A percentile compares a stretch with the other conserved stretches of the same genome.
Evolutionary conservation across 2,797 vertebrate genomes (phyloP).

Genomic region (Simalia tracyae): DNA sequence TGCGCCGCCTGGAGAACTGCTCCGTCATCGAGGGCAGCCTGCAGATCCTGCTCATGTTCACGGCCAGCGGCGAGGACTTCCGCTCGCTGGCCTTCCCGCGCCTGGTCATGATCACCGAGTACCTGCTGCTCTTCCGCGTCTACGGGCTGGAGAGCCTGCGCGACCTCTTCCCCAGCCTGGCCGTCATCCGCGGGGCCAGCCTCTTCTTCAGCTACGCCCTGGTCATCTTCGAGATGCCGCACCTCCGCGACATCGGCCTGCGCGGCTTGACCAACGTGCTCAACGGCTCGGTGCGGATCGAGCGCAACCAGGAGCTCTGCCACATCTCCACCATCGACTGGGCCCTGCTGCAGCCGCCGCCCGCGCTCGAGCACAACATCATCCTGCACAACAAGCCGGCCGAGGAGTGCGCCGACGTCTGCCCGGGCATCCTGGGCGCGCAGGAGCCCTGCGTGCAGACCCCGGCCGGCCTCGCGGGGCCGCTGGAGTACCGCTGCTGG

Average conservation of each 20-base stretch:
- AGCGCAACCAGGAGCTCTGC: conserved; percentile 81
- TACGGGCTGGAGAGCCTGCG: conserved; percentile 79
- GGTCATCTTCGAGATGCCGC: conserved; percentile 80
- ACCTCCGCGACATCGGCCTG: conserved; percentile 77
- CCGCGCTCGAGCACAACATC: conserved; percentile 65
- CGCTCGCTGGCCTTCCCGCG: conserved; percentile 76
- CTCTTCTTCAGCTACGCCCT: conserved; percentile 80
- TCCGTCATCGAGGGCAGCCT: conserved; percentile 79
- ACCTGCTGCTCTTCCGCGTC: conserved; percentile 79
- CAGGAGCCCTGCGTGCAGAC: conserved; percentile 73
- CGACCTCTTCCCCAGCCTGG: conserved; percentile 81
- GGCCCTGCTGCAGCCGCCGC: conserved; percentile 71
- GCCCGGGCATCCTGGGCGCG: conserved; percentile 73
- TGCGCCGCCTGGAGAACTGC: conserved; percentile 78
- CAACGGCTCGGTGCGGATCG: conserved; percentile 73
- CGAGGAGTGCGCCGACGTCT: conserved; percentile 76
- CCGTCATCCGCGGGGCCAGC: conserved; percentile 74
- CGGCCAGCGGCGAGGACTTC: conserved; percentile 74
- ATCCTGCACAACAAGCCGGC: conserved; percentile 76
- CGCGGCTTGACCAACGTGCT: conserved; percentile 72
- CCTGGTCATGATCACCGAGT: conserved; percentile 79
- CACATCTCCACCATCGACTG: conserved; percentile 81
- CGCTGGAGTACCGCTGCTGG: conserved; percentile 78
- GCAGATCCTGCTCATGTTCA: conserved; percentile 81
- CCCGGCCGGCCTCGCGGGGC: conserved; percentile 67